Conservation (phyloP, 2,797 vertebrate genomes). For the Diglossa cyanea region DNA sequence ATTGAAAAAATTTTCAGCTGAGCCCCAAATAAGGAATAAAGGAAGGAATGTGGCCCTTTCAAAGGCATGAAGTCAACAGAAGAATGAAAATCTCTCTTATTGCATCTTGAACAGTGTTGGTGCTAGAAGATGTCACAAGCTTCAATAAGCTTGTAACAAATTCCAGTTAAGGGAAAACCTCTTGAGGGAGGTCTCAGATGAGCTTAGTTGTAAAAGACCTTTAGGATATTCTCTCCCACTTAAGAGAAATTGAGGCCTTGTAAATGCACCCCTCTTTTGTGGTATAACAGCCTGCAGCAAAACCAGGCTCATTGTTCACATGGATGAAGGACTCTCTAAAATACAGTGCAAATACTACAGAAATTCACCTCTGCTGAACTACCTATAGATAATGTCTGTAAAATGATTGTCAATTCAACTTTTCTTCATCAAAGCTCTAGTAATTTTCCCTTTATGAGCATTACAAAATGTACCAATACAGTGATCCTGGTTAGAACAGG, state of each 20-base stretch:
- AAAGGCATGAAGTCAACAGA: neutral
- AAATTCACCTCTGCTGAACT: neutral
- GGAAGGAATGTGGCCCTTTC: neutral
- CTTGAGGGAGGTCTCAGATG: neutral
- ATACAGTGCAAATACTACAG: neutral
- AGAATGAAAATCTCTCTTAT: neutral
- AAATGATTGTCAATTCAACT: neutral
- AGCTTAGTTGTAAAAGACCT: neutral
- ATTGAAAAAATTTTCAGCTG: neutral
- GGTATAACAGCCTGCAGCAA: neutral
- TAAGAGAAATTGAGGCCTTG: neutral
- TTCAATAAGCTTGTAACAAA: neutral
- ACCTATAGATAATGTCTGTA: neutral
- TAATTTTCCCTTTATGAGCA: neutral
- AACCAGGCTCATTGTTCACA: neutral
- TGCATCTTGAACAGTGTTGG: neutral
- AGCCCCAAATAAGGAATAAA: neutral
- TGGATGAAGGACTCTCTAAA: neutral
- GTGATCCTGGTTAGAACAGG: neutral
- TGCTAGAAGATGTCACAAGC: neutral
- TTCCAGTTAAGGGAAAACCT: neutral
- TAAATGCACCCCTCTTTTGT: neutral
- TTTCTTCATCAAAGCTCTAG: neutral
- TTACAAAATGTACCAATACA: neutral
- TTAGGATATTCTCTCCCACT: neutral